Base-by-base conservation (phyloP, 2,888 invertebrate genomes). In the Cecidostiba fungosa region DNA sequence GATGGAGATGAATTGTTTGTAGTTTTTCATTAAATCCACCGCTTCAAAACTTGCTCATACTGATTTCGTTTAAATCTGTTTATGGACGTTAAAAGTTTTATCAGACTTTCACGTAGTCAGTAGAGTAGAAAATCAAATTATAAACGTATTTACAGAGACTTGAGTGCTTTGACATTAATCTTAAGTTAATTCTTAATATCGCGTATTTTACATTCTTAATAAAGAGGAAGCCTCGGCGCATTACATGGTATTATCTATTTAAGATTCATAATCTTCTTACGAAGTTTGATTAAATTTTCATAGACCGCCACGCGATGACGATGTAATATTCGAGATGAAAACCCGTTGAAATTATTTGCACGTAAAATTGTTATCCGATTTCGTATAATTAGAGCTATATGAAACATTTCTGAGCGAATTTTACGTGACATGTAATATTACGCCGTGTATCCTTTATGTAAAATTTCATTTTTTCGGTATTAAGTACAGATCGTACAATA, bases 51-150 rank as follows among this genome's bases (percentile, higher is more conserved):
- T 43, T 12, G 43, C 3, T 43, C 12, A 43, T 43, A 2, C 12
- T 6, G 43, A 43, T 43, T 43, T 43, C 12, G 43, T 43, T 43
- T 12, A 43, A 59, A 59, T 23, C 23, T 59, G n/a, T 50, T n/a
- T 50, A 66, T 14, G 10, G 66, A 29, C 4, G 1, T 66, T 29
- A 66, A 66, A 66, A 66, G 54, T 66, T 66, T 43, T 29, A 66
- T n/a, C 29, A 8, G 12, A n/a, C 29, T 66, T 66, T 66, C 14
- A n/a, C 8, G 29, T 29, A 59, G 12, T 29, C 16, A 12, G 0
- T 66, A 14, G 29, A 66, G 66, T 66, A 29, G 66, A 29, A 66
- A 66, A 66, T 66, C 66, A 29, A 66, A 66, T 66, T 66, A 66
- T 29, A 66, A 66, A 66, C 66, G 66, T 66, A 1, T 66, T 66